Conservation (phyloP, 2,113 vertebrate species). For the Okapia johnstoni region DNA sequence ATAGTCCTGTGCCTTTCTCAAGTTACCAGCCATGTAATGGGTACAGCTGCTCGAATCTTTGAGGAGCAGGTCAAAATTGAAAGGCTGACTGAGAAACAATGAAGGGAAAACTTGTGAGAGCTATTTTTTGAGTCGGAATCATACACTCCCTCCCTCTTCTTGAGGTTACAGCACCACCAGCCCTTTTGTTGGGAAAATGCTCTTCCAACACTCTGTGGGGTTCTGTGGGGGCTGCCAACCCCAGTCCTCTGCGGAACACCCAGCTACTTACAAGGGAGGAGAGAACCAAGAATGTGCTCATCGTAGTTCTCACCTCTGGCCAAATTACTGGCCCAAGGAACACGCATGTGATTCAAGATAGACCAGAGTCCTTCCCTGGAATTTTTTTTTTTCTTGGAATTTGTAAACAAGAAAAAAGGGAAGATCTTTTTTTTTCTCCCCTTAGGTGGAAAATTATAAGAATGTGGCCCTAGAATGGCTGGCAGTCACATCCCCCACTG, state of each 20-base stretch:
- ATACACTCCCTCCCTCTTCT: background rate
- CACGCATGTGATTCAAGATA: background rate
- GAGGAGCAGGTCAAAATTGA: background rate
- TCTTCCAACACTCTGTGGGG: background rate
- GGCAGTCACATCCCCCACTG: background rate
- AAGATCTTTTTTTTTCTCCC: background rate
- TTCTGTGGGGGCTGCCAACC: background rate
- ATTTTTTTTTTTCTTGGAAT: background rate
- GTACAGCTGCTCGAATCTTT: background rate
- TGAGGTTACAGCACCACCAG: background rate
- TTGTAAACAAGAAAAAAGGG: background rate
- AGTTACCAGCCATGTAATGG: background rate
- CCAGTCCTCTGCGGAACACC: background rate
- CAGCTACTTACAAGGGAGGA: background rate
- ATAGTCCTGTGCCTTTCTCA: background rate
- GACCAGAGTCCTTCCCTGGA: background rate
- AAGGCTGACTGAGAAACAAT: background rate
- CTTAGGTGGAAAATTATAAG: background rate
- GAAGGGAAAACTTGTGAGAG: background rate
- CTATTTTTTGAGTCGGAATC: background rate
- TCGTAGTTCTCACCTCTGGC: background rate
- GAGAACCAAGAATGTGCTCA: background rate
- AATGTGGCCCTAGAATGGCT: background rate
- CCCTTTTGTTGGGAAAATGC: background rate
- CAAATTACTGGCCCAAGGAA: background rate